Evolutionary conservation across 2,113 vertebrate genomes (phyloP), one percentile per base, ranked within the genome.

Genomic region (Macheiramphus alcinus): DNA sequence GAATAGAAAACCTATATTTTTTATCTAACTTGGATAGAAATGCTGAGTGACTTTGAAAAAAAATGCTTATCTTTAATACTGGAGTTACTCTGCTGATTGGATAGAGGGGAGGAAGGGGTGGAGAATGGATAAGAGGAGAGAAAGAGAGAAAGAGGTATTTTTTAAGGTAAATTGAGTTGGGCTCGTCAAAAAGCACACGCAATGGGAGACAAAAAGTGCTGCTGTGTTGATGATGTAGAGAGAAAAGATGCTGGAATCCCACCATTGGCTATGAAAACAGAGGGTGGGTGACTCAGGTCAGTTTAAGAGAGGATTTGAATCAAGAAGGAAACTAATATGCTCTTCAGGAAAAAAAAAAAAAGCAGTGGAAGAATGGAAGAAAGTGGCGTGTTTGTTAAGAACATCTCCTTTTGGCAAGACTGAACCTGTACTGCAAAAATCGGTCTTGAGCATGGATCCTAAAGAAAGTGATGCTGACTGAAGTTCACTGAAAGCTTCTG

Each of bases 251-350:
- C n/a, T 66, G 52, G 62, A 86, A 96, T 85, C 91, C 89, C 78
- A 88, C 38, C 38, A 55, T 17, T 89, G 79, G 71, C 94, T 90
- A 45, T 16, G 19, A 87, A 89, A 95, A 90, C 87, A 96, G 90
- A 92, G 86, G 18, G 36, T 80, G 68, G 40, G 55, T 93, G 82
- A 78, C 89, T 91, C 80, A n/a, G 53, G 58, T 84, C 36, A 42
- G 72, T 87, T 89, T 79, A 68, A 97, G 62, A 95, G 75, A 90
- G 61, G 68, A 95, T 95, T 91, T 95, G 66, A 96, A 96, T 85
- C 61, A 26, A 94, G 88, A 73, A 78, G 70, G 70, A 96, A 97
- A 93, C 70, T 63, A 86, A 82, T 7, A 34, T n/a, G 31, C 22
- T 72, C 15, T 86, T 84, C 87, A 88, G 61, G 23, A 47, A 36